Percentiles rank a stretch among this genome's conserved stretches.
phyloP scores from a whole-genome alignment of 2,113 vertebrate genomes.

The Chloebia gouldiae region DNA sequence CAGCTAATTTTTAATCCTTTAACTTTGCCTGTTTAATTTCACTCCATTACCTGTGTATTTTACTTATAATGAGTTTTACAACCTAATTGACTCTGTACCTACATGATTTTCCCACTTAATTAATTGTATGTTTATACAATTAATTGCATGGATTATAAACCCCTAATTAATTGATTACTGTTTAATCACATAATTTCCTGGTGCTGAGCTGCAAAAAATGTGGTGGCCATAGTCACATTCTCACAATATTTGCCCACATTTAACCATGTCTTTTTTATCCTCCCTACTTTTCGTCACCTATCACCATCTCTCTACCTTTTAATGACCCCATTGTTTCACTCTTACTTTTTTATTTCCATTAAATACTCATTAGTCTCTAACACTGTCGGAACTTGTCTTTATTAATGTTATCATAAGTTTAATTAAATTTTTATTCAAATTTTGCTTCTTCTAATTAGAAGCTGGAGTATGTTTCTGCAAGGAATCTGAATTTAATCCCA shows the following conservation, averaged over 20 bases:
- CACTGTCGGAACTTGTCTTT: background rate
- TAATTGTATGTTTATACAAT: conserved; percentile 36
- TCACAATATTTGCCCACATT: background rate
- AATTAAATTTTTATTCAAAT: background rate
- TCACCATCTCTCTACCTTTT: background rate
- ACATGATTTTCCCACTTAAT: conserved; percentile 18
- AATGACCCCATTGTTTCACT: background rate
- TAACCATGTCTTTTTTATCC: background rate
- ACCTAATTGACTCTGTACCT: background rate
- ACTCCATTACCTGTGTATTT: background rate
- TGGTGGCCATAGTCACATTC: background rate
- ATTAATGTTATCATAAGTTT: background rate
- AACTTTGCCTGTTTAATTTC: conserved; percentile 36
- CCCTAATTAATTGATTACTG: conserved; percentile 6
- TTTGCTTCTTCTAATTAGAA: background rate
- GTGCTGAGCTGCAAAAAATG: background rate
- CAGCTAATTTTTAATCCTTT: conserved; percentile 39
- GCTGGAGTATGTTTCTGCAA: background rate
- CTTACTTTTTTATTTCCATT: background rate
- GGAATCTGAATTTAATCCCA: background rate
- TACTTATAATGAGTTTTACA: conserved; percentile 24
- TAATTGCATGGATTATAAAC: conserved; percentile 26
- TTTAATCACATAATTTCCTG: background rate
- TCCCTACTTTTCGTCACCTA: background rate
- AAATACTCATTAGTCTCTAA: background rate